Conservation (phyloP, 1,140 invertebrate species). For the Eumaeus atala region DNA sequence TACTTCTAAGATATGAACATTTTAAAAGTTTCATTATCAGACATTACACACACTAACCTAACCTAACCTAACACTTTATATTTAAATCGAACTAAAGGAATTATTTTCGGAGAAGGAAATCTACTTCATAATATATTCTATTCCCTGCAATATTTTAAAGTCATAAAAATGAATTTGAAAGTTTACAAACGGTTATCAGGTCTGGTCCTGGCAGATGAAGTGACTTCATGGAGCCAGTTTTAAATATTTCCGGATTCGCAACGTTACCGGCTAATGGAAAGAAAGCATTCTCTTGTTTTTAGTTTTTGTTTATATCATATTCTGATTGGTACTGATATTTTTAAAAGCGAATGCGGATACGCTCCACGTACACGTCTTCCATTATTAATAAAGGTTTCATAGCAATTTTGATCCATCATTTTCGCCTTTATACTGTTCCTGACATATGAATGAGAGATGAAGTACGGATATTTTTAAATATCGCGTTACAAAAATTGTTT, state of each 20-base stretch:
- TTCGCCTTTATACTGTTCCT: too few relatives aligned
- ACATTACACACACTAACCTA: too few relatives aligned
- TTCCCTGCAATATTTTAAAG: not conserved
- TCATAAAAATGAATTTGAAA: not conserved
- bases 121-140: too few relatives aligned
- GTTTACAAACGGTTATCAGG: not conserved
- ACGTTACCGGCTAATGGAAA: not conserved
- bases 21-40: too few relatives aligned
- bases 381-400: not conserved
- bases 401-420: too few relatives aligned
- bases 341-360: not conserved
- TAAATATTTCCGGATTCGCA: not conserved
- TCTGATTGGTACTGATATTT: not conserved
- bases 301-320: not conserved
- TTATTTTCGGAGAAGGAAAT: too few relatives aligned
- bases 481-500: too few relatives aligned
- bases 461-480: too few relatives aligned
- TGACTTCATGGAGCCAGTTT: not conserved
- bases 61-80: too few relatives aligned
- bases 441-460: too few relatives aligned
- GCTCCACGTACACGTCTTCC: not conserved
- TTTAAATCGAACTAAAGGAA: too few relatives aligned
- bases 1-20: too few relatives aligned
- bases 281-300: conserved; percentile 7
- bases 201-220: not conserved